A percentile compares a stretch with the other conserved stretches of the same genome.
Evolutionary conservation across 2,113 vertebrate species (phyloP).

Genomic region (Serinus canaria): DNA sequence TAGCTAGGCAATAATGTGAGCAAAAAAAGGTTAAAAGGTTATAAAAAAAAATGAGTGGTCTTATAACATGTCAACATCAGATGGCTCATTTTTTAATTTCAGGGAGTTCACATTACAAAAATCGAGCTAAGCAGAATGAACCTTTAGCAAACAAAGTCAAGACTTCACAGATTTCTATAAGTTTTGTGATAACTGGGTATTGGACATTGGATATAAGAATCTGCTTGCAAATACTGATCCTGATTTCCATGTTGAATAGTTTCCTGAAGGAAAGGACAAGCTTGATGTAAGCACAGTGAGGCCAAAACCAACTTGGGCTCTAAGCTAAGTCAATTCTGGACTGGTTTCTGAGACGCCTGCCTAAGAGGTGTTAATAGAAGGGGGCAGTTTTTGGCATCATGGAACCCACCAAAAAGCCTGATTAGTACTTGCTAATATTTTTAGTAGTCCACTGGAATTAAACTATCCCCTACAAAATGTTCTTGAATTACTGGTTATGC

Average conservation of each 20-base stretch:
- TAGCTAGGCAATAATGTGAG: neutral
- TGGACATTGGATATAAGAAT: neutral
- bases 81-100: conserved; percentile 3
- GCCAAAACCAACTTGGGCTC: neutral
- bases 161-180: neutral
- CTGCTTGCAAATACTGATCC: neutral
- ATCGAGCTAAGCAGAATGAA: conserved; percentile 27
- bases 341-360: neutral
- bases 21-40: neutral
- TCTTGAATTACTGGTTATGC: conserved; percentile 46
- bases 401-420: neutral
- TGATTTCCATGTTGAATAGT: neutral
- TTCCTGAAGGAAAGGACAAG: neutral
- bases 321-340: neutral
- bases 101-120: neutral
- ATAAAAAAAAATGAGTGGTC: neutral
- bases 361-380: neutral
- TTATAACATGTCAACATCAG: neutral
- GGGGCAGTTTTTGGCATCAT: neutral
- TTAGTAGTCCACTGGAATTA: neutral
- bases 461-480: conserved; percentile 26
- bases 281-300: neutral
- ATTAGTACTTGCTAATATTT: neutral
- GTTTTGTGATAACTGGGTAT: neutral
- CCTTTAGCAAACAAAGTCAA: conserved; percentile 33